phyloP scores from a whole-genome alignment of 2,113 vertebrate genomes.

The Oreocharis arfaki region DNA sequence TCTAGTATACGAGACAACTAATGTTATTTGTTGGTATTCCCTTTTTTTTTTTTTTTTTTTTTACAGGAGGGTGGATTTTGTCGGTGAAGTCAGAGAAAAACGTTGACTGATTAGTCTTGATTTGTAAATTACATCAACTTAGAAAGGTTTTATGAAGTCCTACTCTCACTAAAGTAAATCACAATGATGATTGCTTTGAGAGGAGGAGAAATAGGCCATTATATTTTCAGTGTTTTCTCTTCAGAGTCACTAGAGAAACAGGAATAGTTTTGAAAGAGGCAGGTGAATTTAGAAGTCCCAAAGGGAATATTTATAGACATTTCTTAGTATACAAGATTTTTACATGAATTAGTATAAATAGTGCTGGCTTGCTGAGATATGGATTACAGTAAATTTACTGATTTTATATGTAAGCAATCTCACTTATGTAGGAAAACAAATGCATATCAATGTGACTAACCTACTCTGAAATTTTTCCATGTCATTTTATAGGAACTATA shows the following conservation, averaged over 20 bases:
- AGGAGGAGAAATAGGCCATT: background rate
- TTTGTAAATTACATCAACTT: background rate
- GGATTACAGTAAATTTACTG: background rate
- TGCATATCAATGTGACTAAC: background rate
- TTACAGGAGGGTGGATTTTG: background rate
- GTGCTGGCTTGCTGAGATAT: background rate
- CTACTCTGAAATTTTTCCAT: background rate
- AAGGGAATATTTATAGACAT: background rate
- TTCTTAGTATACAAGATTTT: background rate
- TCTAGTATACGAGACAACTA: background rate
- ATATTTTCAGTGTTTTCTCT: background rate
- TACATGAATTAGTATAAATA: background rate
- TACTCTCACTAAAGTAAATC: background rate
- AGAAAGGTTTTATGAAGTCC: background rate
- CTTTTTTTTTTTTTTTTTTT: background rate
- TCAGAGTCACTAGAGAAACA: background rate
- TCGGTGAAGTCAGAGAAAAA: background rate
- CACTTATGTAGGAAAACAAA: background rate
- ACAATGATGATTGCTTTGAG: background rate
- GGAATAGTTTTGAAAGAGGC: background rate
- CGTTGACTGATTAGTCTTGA: background rate
- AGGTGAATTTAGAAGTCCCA: background rate
- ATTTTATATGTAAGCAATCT: background rate
- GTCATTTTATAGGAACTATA: background rate
- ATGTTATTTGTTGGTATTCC: background rate